Percentiles rank a stretch among this genome's conserved stretches.
Conservation (phyloP, 92 coral and sea anemone genomes). For the Chrysogorgia sp. region DNA sequence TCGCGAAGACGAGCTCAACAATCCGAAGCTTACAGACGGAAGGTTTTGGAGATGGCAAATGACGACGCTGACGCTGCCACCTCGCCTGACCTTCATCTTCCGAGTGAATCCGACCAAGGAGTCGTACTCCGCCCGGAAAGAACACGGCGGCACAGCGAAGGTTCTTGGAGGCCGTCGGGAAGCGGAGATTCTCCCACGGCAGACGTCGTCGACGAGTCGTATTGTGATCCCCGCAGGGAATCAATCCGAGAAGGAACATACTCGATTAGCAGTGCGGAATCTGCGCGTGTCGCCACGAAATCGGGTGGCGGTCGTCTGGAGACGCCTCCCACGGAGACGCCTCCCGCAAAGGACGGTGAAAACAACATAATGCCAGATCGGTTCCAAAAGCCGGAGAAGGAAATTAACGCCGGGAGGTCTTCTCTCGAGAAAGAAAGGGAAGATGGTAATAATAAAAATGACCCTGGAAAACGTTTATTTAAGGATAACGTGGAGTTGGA, state of each 20-base stretch:
- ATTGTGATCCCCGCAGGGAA: slow-evolving; percentile 24
- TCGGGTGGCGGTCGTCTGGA: neutral
- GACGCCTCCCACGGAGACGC: neutral
- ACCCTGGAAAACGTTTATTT: neutral
- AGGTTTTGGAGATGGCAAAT: slow-evolving; percentile 1
- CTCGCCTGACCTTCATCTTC: neutral
- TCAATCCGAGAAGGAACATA: slow-evolving; percentile 34
- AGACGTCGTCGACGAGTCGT: slow-evolving; percentile 17
- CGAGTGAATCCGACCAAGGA: neutral
- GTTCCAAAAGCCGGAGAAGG: neutral
- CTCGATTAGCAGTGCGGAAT: slow-evolving; percentile 21
- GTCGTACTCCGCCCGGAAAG: slow-evolving; percentile 1
- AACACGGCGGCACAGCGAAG: slow-evolving; percentile 37
- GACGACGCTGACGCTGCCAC: neutral
- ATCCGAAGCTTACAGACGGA: slow-evolving; percentile 18
- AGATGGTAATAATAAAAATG: neutral
- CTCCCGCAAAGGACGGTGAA: neutral
- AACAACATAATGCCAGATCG: neutral
- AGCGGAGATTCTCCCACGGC: neutral
- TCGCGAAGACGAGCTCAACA: slow-evolving; percentile 18
- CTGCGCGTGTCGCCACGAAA: slow-evolving; percentile 9
- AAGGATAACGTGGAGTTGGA: neutral
- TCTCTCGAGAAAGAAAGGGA: neutral
- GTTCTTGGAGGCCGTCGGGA: neutral
- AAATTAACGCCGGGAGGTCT: neutral